Percentiles rank a stretch among this genome's conserved stretches.
Conservation (phyloP, 2,113 vertebrate genomes). For the Coryphaenoides rupestris region DNA sequence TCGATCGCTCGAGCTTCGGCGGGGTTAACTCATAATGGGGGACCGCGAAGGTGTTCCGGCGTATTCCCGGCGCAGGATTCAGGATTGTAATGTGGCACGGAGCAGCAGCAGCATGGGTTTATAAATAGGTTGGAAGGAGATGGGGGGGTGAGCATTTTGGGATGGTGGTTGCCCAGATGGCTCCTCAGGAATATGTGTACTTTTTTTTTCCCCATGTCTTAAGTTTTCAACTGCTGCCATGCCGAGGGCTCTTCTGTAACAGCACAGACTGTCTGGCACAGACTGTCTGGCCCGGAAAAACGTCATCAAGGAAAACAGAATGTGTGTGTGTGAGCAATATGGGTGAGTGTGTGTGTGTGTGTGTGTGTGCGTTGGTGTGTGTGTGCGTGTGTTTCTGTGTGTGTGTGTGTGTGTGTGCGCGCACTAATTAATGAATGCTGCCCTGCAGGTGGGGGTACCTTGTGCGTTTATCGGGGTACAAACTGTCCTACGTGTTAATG, state of each 20-base stretch:
- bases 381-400: background rate
- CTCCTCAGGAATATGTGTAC: conserved; percentile 24
- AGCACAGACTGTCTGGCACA: conserved; percentile 3
- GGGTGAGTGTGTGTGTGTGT: background rate
- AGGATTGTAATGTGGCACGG: conserved; percentile 14
- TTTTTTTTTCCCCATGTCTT: conserved; percentile 10
- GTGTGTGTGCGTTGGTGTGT: background rate
- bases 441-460: background rate
- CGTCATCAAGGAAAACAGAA: too few species aligned
- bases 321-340: background rate
- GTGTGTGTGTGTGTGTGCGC: background rate
- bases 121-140: conserved; percentile 22
- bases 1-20: too few species aligned
- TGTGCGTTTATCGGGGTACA: too few species aligned
- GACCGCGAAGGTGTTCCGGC: too few species aligned
- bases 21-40: too few species aligned
- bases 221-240: conserved; percentile 32
- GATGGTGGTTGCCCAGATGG: conserved; percentile 38
- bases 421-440: background rate
- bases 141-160: conserved; percentile 53
- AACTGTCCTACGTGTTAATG: too few species aligned
- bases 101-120: conserved; percentile 46
- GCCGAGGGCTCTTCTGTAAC: conserved; percentile 16
- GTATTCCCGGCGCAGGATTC: too few species aligned
- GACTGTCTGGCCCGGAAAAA: too few species aligned